Conservation (phyloP, 2,797 vertebrate genomes). For the Prunella strophiata region DNA sequence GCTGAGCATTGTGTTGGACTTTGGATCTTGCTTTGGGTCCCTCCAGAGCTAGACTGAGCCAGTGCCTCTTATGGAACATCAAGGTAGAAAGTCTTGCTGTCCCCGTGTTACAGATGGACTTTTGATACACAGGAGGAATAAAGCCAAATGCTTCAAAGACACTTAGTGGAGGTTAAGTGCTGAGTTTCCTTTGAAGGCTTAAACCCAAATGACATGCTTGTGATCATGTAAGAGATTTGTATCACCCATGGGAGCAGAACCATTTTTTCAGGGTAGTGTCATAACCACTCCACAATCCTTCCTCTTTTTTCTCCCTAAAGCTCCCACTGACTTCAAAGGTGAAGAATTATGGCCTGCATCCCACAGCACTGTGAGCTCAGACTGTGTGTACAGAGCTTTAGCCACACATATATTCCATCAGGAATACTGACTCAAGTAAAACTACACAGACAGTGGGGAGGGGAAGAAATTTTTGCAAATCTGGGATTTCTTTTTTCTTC, state of each 20-base stretch:
- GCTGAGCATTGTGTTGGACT: not conserved
- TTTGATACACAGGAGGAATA: constrained; percentile 30
- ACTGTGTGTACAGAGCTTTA: not conserved
- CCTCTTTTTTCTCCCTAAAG: constrained; percentile 52
- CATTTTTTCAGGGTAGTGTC: constrained; percentile 56
- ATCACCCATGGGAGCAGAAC: constrained; percentile 6
- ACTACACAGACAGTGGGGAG: not conserved
- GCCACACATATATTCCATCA: constrained; percentile 18
- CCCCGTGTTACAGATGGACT: constrained; percentile 30
- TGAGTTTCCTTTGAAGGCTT: constrained; percentile 57
- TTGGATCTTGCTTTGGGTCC: not conserved
- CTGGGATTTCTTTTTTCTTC: not conserved
- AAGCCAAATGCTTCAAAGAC: constrained; percentile 57
- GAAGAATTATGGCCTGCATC: constrained; percentile 27
- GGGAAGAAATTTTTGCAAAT: not conserved
- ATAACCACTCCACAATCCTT: constrained; percentile 50
- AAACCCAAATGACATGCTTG: constrained; percentile 54
- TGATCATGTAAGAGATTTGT: constrained; percentile 53
- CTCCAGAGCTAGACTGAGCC: not conserved
- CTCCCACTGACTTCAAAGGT: constrained; percentile 68
- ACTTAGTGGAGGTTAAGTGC: constrained; percentile 51
- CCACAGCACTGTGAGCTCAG: constrained; percentile 7
- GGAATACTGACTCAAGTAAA: constrained; percentile 1
- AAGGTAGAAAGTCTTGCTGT: not conserved
- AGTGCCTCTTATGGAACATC: not conserved